Percentiles rank a stretch among this genome's conserved stretches.
These are phyloP conservation scores for Elanoides forficatus DNA, from an alignment of 2,113 vertebrate genomes.

Conservation along the genomic window DNA sequence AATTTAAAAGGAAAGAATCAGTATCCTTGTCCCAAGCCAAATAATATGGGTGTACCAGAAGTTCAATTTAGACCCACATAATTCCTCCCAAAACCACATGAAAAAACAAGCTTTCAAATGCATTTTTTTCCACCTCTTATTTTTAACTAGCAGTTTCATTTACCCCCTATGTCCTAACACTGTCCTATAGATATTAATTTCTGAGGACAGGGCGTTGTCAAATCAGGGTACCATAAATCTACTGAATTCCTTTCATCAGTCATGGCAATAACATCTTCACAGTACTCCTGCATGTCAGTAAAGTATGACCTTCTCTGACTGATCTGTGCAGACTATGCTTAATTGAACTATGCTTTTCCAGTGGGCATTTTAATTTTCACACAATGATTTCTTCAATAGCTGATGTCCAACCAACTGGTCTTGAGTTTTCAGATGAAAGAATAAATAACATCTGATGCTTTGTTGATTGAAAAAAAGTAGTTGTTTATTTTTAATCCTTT, in stretches of 20 bases:
- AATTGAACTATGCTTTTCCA: conserved; percentile 37
- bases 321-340: not conserved
- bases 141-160: not conserved
- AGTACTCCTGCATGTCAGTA: not conserved
- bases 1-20: not conserved
- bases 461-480: not conserved
- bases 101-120: not conserved
- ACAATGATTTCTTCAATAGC: not conserved
- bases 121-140: not conserved
- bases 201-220: not conserved
- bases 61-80: not conserved
- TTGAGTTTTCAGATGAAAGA: not conserved
- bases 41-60: not conserved
- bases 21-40: not conserved
- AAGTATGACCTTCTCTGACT: conserved; percentile 12
- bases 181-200: not conserved
- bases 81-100: not conserved
- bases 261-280: conserved; percentile 22
- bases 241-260: not conserved
- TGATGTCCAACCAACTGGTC: not conserved
- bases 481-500: not conserved
- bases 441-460: conserved; percentile 4
- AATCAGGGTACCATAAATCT: conserved; percentile 23
- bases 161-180: not conserved
- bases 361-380: conserved; percentile 3